phyloP scores from a whole-genome alignment of 2,797 vertebrate genomes.

The Emys orbicularis region DNA sequence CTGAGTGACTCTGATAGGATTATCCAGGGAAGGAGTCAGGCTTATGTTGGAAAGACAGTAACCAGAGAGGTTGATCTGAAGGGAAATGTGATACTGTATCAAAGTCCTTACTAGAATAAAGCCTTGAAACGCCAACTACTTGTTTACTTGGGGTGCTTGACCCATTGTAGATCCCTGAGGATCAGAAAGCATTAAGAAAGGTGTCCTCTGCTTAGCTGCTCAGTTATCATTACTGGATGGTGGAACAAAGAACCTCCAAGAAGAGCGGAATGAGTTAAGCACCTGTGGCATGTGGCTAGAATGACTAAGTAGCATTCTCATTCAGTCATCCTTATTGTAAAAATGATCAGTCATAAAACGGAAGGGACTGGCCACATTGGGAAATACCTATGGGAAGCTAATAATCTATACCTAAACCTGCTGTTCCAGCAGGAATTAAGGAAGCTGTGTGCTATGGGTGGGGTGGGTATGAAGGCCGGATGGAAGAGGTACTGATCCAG shows the following conservation, averaged over 20 bases:
- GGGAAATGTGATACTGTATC: neutral
- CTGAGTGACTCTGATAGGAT: neutral
- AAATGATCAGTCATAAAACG: neutral
- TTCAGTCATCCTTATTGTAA: conserved; percentile 50
- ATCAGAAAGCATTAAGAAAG: neutral
- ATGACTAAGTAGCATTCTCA: conserved; percentile 45
- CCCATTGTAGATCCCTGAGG: neutral
- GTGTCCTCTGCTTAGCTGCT: neutral
- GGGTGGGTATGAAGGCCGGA: neutral
- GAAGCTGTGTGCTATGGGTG: neutral
- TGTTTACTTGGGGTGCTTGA: neutral
- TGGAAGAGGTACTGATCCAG: neutral
- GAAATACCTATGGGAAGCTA: neutral
- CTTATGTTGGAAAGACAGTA: neutral
- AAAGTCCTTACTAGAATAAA: neutral
- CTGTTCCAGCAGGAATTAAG: neutral
- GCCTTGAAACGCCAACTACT: neutral
- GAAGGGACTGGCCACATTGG: conserved; percentile 34
- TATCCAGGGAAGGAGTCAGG: neutral
- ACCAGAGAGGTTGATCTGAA: neutral
- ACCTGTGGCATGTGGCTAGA: neutral
- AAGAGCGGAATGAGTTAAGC: neutral
- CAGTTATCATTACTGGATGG: neutral
- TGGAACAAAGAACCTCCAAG: neutral
- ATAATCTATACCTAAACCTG: neutral